phyloP scores from a whole-genome alignment of 2,113 vertebrate species.

The Indicator indicator region DNA sequence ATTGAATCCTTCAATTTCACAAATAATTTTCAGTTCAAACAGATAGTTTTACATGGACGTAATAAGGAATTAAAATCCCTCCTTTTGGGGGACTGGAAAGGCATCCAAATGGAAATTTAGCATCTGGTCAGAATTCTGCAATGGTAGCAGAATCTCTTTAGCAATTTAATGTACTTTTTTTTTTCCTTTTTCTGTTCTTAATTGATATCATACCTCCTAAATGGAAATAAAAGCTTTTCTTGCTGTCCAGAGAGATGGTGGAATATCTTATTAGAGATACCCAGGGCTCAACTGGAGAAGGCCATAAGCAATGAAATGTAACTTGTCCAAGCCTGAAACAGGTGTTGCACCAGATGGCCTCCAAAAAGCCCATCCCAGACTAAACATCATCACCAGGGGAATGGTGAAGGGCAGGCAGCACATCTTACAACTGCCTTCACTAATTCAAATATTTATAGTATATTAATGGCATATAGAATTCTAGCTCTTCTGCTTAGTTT shows the following conservation, averaged over 20 bases:
- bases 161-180: background rate
- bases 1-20: background rate
- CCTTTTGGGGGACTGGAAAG: background rate
- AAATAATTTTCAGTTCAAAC: background rate
- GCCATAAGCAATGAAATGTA: background rate
- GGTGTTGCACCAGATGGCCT: background rate
- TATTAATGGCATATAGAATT: background rate
- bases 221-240: background rate
- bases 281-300: background rate
- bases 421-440: background rate
- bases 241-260: background rate
- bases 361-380: background rate
- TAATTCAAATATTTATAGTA: background rate
- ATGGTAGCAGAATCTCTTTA: background rate
- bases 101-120: background rate
- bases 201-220: background rate
- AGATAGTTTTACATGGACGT: background rate
- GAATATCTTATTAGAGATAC: background rate
- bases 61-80: background rate
- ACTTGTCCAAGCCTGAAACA: background rate
- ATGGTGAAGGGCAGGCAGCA: background rate
- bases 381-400: background rate
- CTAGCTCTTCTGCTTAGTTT: background rate
- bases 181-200: background rate
- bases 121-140: background rate